A percentile compares a stretch with the other conserved stretches of the same genome.
Evolutionary conservation across 2,888 invertebrate genomes (phyloP).

Genomic region (Axea sp.): DNA sequence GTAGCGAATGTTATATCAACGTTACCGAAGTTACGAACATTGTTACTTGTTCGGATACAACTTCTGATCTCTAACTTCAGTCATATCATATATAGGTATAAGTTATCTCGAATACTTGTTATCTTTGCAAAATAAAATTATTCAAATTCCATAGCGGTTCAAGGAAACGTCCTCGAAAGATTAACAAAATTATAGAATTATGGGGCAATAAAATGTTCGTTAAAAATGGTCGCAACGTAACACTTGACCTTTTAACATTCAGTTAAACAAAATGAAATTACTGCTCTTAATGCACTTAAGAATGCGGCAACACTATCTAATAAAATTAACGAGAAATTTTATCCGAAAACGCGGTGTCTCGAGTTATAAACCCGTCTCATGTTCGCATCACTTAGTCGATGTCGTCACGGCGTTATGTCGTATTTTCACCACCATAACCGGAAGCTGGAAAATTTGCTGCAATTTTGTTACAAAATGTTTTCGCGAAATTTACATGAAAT

Average conservation of each 20-base stretch:
- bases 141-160: neutral
- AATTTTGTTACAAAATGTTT: slow-evolving; percentile 30
- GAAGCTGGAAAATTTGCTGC: slow-evolving; percentile 27
- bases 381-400: slow-evolving; percentile 27
- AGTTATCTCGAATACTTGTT: neutral
- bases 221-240: neutral
- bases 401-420: slow-evolving; percentile 2
- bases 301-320: slow-evolving; percentile 34
- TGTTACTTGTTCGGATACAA: slow-evolving; percentile 26
- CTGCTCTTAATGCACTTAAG: slow-evolving; percentile 20
- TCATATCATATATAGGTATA: neutral
- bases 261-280: no score
- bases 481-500: slow-evolving; percentile 22
- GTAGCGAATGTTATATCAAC: slow-evolving; percentile 12
- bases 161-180: no score
- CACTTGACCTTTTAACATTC: slow-evolving; percentile 7
- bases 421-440: slow-evolving; percentile 5
- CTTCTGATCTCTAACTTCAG: slow-evolving; percentile 23
- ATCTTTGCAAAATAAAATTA: slow-evolving; percentile 17
- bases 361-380: slow-evolving; percentile 29
- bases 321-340: slow-evolving; percentile 42
- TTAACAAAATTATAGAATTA: neutral
- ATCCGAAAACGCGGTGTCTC: slow-evolving; percentile 29
- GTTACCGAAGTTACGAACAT: slow-evolving; percentile 29
- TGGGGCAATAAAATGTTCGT: slow-evolving; percentile 8